Evolutionary conservation across 2,113 vertebrate species (phyloP).

Genomic region (Tyrannus savana): DNA sequence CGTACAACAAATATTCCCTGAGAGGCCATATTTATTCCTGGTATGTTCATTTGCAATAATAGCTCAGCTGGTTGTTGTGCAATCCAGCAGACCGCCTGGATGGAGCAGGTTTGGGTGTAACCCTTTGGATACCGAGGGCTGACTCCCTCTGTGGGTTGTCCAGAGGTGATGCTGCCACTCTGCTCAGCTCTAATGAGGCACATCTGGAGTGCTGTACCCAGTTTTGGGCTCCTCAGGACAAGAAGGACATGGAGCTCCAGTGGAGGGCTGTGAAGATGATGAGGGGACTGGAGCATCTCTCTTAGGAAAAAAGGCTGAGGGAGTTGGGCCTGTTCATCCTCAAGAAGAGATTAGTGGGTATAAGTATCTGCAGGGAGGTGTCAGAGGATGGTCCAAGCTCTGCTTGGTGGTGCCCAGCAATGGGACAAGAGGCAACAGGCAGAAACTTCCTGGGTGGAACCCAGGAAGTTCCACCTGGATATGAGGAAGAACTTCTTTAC

Average conservation of each 20-base stretch:
- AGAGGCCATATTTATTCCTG: conserved; percentile 46
- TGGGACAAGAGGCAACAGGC: not conserved
- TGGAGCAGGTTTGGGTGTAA: conserved; percentile 35
- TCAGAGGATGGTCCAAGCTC: not conserved
- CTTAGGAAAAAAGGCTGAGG: not conserved
- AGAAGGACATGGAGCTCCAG: not conserved
- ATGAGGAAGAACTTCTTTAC: not conserved
- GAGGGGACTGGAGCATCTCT: not conserved
- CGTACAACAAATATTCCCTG: not conserved
- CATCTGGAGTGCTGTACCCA: not conserved
- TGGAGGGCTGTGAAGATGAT: not conserved
- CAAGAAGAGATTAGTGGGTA: not conserved
- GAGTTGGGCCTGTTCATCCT: not conserved
- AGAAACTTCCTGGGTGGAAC: not conserved
- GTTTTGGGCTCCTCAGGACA: not conserved
- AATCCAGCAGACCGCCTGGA: not conserved
- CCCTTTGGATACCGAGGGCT: not conserved
- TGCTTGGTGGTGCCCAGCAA: not conserved
- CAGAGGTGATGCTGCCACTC: not conserved
- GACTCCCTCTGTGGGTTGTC: not conserved
- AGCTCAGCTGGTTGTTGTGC: not conserved
- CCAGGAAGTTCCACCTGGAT: not conserved
- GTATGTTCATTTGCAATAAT: not conserved
- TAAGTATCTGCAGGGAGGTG: not conserved
- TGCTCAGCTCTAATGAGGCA: not conserved